Base-by-base conservation (phyloP, 2,797 vertebrate species). In the Protonibea diacanthus region DNA sequence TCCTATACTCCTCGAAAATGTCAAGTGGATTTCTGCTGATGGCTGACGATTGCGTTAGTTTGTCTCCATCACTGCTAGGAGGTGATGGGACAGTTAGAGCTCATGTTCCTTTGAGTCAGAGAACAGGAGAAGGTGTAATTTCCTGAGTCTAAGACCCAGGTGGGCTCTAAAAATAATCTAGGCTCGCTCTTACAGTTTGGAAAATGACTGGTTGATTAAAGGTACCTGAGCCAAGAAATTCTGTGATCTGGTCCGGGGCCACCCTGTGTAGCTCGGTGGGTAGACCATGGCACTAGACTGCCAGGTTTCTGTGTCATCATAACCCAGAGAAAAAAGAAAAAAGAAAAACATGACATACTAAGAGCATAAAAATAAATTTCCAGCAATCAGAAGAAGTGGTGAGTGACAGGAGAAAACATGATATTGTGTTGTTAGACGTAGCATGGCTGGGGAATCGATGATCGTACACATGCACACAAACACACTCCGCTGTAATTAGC, bases 71-170 rank as follows among this genome's bases (percentile, higher is more conserved):
- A 66, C 58, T 47, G 73, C 62, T 64, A 9, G 76, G 27, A 75
- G 76, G 75, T 74, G 87, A 87, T 72, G 72, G 80, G 78, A 84
- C 66, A 72, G 71, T 81, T 71, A 21, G 51, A 66, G 85, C 82
- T 90, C 74, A 77, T 53, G 67, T 87, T 88, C 51, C 66, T 89
- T 86, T 87, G 74, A 84, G 72, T 82, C 44, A 45, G 78, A 87
- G 82, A 92, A 92, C 62, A 81, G 71, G 80, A 91, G 76, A 90
- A 86, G 82, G 82, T 90, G 90, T 71, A 83, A 91, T 91, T 92
- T 90, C 91, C 85, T 78, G 83, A 86, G 58, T 82, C 14, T 40
- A 75, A 88, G 63, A 78, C 80, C 79, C 83, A 71, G 80, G 80
- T 81, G 80, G 84, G 78, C 73, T 87, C 75, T 84, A 87, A 87